A percentile compares a stretch with the other conserved stretches of the same genome.
These are phyloP conservation scores for Chloropsis hardwickii DNA, from an alignment of 2,113 vertebrate species.

Conservation along the genomic window DNA sequence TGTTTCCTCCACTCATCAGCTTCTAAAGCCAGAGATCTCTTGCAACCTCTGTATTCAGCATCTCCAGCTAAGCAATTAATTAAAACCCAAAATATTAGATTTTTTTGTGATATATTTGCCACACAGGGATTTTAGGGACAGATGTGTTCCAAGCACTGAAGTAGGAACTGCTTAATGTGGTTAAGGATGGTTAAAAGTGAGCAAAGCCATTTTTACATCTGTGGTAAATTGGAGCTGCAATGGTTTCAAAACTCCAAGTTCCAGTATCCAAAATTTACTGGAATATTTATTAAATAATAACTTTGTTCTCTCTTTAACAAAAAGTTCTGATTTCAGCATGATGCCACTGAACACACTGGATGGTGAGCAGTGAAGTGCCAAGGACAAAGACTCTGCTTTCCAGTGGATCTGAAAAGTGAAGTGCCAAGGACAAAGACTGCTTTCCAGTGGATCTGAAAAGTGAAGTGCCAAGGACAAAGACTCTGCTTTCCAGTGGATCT, in stretches of 20 bases:
- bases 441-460: background rate
- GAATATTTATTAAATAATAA: background rate
- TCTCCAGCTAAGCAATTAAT: background rate
- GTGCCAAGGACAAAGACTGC: background rate
- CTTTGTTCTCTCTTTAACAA: background rate
- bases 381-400: background rate
- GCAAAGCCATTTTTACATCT: background rate
- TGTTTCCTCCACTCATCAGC: background rate
- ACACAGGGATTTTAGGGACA: background rate
- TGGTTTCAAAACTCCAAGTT: background rate
- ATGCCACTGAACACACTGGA: background rate
- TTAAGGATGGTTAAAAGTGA: background rate
- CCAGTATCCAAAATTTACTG: background rate
- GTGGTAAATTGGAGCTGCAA: background rate
- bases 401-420: background rate
- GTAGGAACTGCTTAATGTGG: accelerated
- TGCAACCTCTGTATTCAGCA: background rate
- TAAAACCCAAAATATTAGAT: accelerated
- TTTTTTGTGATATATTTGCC: background rate
- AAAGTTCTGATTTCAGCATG: background rate
- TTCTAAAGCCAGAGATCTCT: background rate
- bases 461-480: too few species aligned
- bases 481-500: background rate
- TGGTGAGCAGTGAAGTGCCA: background rate
- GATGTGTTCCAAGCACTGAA: background rate